Base-by-base conservation (phyloP, 1,140 invertebrate genomes). In the Battus philenor region DNA sequence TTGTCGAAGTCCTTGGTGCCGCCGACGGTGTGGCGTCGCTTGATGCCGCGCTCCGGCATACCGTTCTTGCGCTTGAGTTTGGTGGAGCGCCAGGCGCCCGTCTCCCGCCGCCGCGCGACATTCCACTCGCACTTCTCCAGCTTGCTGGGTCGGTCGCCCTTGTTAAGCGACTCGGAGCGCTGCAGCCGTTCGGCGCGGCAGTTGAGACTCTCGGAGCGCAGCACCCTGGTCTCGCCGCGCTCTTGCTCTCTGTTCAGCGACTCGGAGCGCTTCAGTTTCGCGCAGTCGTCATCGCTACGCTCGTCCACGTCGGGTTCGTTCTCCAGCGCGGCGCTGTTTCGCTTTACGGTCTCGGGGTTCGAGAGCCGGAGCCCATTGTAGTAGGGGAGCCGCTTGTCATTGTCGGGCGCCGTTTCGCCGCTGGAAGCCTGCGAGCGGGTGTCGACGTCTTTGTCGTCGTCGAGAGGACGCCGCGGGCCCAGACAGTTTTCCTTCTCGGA, bases 1-100 rank as follows among this genome's bases (percentile, higher is more conserved):
- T 86, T 86, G 69, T 86, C 84, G 68, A 86, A 93, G 72, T 97
- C 95, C 69, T 95, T 94, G 0, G 93, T 94, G 9, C 95, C 95
- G 17, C 95, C 95, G 0, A 97, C 95, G 1, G 95, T 97, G 79
- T 97, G 95, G n/a, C 95, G 87, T 7, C 95, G 87, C 76, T 95
- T 95, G 52, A 95, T 94, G 22, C 92, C 93, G 27, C 92, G 81
- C 69, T 93, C 91, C 0, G 90, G 90, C 89, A 91, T 92, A 20
- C 91, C 91, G 68, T 92, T 93, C 78, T 93, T 93, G 38, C 91
- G 75, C 72, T 93, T 93, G 30, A 92, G 71, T 68, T 92, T 92
- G 4, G 89, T 89, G 29, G 89, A 82, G 51, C 77, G 77, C 65
- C 79, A 77, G 24, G 86, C 87, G 57, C 63, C 79, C 38, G 75